Conservation (phyloP, 1,140 invertebrate genomes). For the Heliconius hewitsoni region DNA sequence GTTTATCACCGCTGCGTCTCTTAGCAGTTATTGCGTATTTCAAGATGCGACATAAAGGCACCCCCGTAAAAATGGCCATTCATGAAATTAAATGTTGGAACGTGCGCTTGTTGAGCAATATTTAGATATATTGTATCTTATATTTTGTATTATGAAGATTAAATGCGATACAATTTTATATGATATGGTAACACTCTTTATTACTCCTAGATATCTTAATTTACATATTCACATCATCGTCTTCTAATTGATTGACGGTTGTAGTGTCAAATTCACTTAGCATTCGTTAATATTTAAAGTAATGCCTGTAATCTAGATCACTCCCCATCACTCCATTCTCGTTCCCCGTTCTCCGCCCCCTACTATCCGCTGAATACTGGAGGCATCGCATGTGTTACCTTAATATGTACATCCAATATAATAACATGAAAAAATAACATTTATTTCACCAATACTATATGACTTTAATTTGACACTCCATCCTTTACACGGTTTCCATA, state of each 20-base stretch:
- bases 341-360: too few species aligned
- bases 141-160: constrained; percentile 2
- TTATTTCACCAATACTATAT: not conserved
- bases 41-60: constrained; percentile 62
- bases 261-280: not conserved
- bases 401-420: not conserved
- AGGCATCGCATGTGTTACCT: too few species aligned
- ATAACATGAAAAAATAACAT: not conserved
- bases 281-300: not conserved
- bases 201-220: not conserved
- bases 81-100: constrained; percentile 60
- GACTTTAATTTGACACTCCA: not conserved
- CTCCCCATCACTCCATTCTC: too few species aligned
- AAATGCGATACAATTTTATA: not conserved
- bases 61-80: constrained; percentile 63
- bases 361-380: too few species aligned
- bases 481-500: not conserved
- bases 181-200: not conserved
- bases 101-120: constrained; percentile 43
- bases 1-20: constrained; percentile 68
- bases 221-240: too few species aligned
- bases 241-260: not conserved
- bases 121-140: constrained; percentile 22
- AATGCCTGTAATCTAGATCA: not conserved
- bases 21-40: constrained; percentile 70